These are phyloP conservation scores for Rhodophaea formosa DNA, from an alignment of 2,888 invertebrate species.

Conservation along the genomic window DNA sequence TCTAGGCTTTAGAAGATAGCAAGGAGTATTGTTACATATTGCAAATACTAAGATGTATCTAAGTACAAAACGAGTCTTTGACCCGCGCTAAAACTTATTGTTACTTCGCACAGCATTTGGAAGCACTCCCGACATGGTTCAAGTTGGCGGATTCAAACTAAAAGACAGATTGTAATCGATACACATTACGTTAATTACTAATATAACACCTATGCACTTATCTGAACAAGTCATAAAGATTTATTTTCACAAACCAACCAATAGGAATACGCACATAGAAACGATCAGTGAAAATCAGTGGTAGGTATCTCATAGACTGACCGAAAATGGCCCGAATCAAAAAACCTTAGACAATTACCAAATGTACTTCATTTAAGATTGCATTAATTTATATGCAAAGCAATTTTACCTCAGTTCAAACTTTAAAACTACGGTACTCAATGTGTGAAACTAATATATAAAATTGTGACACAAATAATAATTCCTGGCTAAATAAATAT, in stretches of 20 bases:
- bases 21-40: slow-evolving; percentile 16
- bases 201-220: slow-evolving; percentile 59
- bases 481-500: slow-evolving; percentile 63
- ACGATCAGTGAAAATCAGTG: slow-evolving; percentile 35
- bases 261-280: slow-evolving; percentile 4
- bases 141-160: slow-evolving; percentile 19
- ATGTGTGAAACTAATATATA: slow-evolving; percentile 29
- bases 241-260: slow-evolving; percentile 7
- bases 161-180: slow-evolving; percentile 13
- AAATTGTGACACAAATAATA: slow-evolving; percentile 64
- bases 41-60: slow-evolving; percentile 17
- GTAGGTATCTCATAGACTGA: slow-evolving; percentile 38
- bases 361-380: slow-evolving; percentile 24
- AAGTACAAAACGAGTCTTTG: slow-evolving; percentile 13
- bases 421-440: slow-evolving; percentile 27
- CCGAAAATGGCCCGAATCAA: slow-evolving; percentile 8
- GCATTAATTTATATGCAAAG: slow-evolving; percentile 23
- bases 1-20: slow-evolving; percentile 20
- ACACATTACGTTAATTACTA: slow-evolving; percentile 33
- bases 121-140: slow-evolving; percentile 40
- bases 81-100: slow-evolving; percentile 35
- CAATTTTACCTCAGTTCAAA: slow-evolving; percentile 21
- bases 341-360: slow-evolving; percentile 20
- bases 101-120: slow-evolving; percentile 47
- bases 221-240: slow-evolving; percentile 15